Percentiles rank a stretch among this genome's conserved stretches.
These are phyloP conservation scores for Leptinotarsa tumamoca DNA, from an alignment of 2,888 invertebrate species.

Conservation along the genomic window DNA sequence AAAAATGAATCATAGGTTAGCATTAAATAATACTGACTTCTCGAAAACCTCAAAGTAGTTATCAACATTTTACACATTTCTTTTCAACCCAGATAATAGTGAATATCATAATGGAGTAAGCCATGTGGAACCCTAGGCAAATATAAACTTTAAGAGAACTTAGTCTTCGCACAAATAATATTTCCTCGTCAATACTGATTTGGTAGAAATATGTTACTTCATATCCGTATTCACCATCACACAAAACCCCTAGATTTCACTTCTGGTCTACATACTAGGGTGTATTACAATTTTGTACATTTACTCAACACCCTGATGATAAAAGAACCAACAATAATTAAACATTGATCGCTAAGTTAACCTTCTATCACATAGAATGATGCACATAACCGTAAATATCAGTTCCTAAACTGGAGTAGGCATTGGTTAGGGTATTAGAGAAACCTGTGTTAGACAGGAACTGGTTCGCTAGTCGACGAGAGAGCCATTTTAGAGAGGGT, in stretches of 20 bases:
- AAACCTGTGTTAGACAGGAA: conserved; percentile 57
- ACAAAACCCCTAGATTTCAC: background rate
- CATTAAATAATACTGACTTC: no score
- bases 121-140: no score
- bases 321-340: conserved; percentile 8
- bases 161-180: no score
- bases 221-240: no score
- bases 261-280: background rate
- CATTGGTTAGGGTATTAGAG: conserved; percentile 26
- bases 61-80: no score
- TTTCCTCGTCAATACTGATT: no score
- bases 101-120: no score
- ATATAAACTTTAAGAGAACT: no score
- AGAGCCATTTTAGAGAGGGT: conserved; percentile 82
- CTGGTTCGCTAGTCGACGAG: conserved; percentile 64
- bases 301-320: background rate
- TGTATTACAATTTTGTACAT: background rate
- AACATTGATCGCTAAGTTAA: background rate
- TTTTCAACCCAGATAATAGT: no score
- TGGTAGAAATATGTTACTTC: no score
- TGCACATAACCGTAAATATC: conserved; percentile 52
- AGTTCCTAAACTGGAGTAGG: conserved; percentile 37
- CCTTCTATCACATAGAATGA: conserved; percentile 49
- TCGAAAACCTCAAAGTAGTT: no score
- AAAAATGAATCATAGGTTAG: no score